A percentile compares a stretch with the other conserved stretches of the same genome.
phyloP scores from a whole-genome alignment of 2,888 invertebrate genomes.

The Masnerella sp. region DNA sequence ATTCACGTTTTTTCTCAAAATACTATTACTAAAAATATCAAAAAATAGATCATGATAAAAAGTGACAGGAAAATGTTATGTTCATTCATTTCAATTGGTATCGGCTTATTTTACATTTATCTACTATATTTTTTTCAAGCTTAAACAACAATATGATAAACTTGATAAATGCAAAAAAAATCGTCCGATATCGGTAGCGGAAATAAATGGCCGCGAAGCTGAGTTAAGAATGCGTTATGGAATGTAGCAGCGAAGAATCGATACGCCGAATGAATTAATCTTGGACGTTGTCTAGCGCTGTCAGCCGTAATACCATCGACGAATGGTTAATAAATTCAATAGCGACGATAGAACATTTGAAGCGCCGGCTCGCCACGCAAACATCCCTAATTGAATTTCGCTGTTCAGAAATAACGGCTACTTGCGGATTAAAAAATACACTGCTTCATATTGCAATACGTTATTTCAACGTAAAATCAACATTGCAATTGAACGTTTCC shows the following conservation, averaged over 20 bases:
- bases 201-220: slow-evolving; percentile 13
- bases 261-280: slow-evolving; percentile 49
- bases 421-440: slow-evolving; percentile 54
- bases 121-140: no score
- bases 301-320: slow-evolving; percentile 38
- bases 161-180: slow-evolving; percentile 1
- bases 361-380: slow-evolving; percentile 50
- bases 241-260: slow-evolving; percentile 29
- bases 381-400: slow-evolving; percentile 65
- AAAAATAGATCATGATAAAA: no score
- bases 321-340: slow-evolving; percentile 54
- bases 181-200: background rate
- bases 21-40: no score
- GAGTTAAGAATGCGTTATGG: slow-evolving; percentile 35
- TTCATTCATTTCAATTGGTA: no score
- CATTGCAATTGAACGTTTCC: no score
- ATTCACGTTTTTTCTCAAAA: no score
- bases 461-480: no score
- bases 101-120: no score
- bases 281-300: slow-evolving; percentile 47
- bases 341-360: slow-evolving; percentile 57
- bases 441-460: slow-evolving; percentile 46
- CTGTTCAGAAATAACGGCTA: slow-evolving; percentile 58
- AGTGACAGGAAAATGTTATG: no score
- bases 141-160: no score